Evolutionary conservation across 1,140 invertebrate species (phyloP), one percentile per base, ranked within the genome.

Genomic region (Ladona fulva): DNA sequence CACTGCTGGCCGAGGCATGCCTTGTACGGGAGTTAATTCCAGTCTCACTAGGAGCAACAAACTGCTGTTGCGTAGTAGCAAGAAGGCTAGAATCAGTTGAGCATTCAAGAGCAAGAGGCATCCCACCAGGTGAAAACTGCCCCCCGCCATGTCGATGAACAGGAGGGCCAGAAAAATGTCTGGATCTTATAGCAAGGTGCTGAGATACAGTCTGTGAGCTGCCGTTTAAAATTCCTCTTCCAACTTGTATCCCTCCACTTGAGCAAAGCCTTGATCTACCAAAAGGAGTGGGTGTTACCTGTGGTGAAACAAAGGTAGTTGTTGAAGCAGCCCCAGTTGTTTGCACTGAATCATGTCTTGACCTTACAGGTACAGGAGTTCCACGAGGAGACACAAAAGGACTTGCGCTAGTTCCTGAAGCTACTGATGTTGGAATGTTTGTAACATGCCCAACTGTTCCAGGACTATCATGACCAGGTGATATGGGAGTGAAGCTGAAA

Each of bases 401-500:
- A 83, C 92, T 94, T n/a, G 90, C 89, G 77, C 87, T 88, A 1
- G 89, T 87, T 78, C 83, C 83, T 37, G 81, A 80, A n/a, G 83
- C 80, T 52, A 77, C 76, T 42, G 81, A 80, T 24, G 77, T 74
- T 52, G 79, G 77, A 14, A 75, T 74, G 6, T 74, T 77, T 29
- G 78, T 42, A 42, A 66, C 44, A 42, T 81, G 80, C 81, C 85
- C 88, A 74, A 87, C 88, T 76, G 74, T 66, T 76, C 77, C 42
- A 79, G 24, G 89, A 90, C 6, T 88, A 89, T 82, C 88, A 87
- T 25, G 91, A 89, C 91, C 89, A 7, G 93, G 92, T 25, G 92
- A 94, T 80, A 95, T 95, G 0, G 93, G 93, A 8, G 92, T 92
- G 82, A 96, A 96, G 83, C 91, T 93, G 83, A 94, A 95, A 82